Evolutionary conservation across 2,797 vertebrate genomes (phyloP).

Genomic region (Taeniopygia guttata): DNA sequence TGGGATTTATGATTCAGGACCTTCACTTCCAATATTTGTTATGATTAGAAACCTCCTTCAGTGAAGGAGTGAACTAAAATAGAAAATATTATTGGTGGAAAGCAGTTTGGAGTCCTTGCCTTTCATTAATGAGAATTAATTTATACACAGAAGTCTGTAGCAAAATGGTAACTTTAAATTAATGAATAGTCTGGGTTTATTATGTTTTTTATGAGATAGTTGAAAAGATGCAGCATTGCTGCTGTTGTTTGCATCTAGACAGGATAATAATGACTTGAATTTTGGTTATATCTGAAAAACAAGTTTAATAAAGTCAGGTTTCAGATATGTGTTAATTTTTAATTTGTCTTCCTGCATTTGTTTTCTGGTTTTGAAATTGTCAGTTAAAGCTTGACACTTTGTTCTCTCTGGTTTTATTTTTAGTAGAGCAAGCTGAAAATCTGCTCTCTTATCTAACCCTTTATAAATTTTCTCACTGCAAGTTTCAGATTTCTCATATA

Average conservation of each 20-base stretch:
- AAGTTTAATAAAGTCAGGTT: neutral
- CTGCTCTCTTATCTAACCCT: neutral
- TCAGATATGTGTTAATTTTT: neutral
- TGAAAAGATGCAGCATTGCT: neutral
- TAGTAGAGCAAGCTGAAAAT: neutral
- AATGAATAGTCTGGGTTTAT: neutral
- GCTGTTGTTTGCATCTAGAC: neutral
- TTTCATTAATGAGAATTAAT: neutral
- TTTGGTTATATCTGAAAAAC: neutral
- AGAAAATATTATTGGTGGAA: neutral
- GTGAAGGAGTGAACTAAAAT: neutral
- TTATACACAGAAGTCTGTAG: neutral
- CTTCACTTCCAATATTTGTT: neutral
- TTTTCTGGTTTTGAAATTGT: neutral
- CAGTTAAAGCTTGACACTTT: neutral
- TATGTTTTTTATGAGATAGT: neutral
- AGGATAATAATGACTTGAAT: neutral
- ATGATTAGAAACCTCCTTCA: neutral
- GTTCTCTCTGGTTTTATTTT: slow-evolving; percentile 13
- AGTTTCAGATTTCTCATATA: neutral
- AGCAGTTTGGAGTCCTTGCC: neutral
- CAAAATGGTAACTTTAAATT: neutral
- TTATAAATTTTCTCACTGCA: neutral
- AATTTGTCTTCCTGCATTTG: neutral
- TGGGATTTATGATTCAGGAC: neutral